Base-by-base conservation (phyloP, 2,113 vertebrate species). In the Psilopogon haemacephalus region DNA sequence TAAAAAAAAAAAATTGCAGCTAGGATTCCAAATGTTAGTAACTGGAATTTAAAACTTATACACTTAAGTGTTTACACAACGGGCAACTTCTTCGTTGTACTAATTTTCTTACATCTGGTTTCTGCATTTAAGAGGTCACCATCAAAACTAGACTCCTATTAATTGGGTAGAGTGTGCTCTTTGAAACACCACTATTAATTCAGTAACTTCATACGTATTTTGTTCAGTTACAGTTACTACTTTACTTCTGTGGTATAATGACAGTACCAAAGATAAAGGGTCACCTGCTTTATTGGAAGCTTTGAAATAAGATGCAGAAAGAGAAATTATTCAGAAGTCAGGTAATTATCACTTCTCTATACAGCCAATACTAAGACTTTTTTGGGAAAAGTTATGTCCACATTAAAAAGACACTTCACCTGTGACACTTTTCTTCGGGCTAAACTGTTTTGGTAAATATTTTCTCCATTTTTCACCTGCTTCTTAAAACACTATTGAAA, bases 101-200 rank as follows among this genome's bases (percentile, higher is more conserved):
- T 40, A 2, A n/a, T 69, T 75, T 55, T 37, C n/a, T 83, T 86
- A 63, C 24, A 35, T 50, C 32, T 44, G 67, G 8, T 76, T 81
- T 27, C 15, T 32, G 18, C 4, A 85, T 88, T 72, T 46, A 77
- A 18, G 18, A 71, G 50, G 11, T 35, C 21, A 35, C 33, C 37
- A 5, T 16, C 77, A 46, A 65, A 52, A 67, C 30, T 9, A 88
- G 35, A 50, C 6, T 15, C 9, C 38, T 24, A 77, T 78, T 93
- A 73, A 55, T 11, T 4, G 2, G 7, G 16, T 20, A 8, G 12
- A 6, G 4, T 0, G 5, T 12, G 23, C 1, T 0, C 28, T 60
- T 64, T 55, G 26, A 78, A 79, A n/a, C 15, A 82, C 5, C 28
- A 67, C 33, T 46, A 63, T 26, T 56, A 60, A 80, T 33, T 67